phyloP scores from a whole-genome alignment of 2,113 vertebrate species.

The Mungos mungo region DNA sequence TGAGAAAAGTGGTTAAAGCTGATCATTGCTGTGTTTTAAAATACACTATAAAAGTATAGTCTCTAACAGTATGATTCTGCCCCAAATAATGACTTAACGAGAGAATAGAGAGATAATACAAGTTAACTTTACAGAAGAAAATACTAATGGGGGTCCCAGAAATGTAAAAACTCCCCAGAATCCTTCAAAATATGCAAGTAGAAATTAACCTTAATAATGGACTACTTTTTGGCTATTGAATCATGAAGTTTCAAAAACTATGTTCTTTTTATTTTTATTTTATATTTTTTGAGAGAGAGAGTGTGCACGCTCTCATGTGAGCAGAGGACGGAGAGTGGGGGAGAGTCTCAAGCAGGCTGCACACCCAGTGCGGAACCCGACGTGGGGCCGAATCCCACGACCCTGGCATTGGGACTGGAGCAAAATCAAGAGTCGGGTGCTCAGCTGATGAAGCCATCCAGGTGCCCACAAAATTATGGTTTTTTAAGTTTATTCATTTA shows the following conservation, averaged over 20 bases:
- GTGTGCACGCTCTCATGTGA: too few species aligned
- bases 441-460: too few species aligned
- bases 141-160: background rate
- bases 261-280: background rate
- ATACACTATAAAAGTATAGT: background rate
- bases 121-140: background rate
- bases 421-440: too few species aligned
- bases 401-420: too few species aligned
- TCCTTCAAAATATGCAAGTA: background rate
- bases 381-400: too few species aligned
- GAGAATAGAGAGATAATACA: background rate
- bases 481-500: too few species aligned
- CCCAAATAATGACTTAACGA: background rate
- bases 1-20: background rate
- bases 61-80: background rate
- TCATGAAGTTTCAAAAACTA: too few species aligned
- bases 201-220: background rate
- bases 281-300: too few species aligned
- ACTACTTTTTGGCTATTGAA: background rate
- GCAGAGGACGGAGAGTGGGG: too few species aligned
- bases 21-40: background rate
- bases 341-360: too few species aligned
- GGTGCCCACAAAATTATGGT: too few species aligned
- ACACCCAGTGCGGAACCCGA: too few species aligned
- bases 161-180: background rate